Evolutionary conservation across 1,140 invertebrate genomes (phyloP).

Genomic region (Metaphire vulgaris): DNA sequence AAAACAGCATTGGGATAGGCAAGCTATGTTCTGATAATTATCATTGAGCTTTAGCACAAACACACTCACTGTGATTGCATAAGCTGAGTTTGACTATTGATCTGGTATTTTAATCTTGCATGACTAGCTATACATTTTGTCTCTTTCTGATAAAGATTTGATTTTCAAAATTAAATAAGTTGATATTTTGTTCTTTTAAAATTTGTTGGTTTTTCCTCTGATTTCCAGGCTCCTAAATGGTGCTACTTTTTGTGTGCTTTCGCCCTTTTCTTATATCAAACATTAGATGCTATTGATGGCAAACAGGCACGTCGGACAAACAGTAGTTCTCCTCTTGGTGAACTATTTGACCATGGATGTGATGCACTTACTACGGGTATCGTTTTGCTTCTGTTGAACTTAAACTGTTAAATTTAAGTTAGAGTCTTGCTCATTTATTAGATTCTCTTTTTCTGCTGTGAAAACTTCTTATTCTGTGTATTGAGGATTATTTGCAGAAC

Average conservation of each 20-base stretch:
- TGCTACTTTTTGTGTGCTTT: constrained; percentile 81
- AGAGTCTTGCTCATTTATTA: neutral
- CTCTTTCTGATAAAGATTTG: too few relatives aligned
- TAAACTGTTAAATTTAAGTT: too few relatives aligned
- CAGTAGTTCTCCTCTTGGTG: constrained; percentile 84
- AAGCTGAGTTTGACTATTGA: neutral
- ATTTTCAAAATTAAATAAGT: too few relatives aligned
- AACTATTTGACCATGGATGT: constrained; percentile 97
- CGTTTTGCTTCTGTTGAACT: neutral
- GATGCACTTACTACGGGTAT: constrained; percentile 67
- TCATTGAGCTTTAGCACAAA: too few relatives aligned
- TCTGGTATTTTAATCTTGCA: neutral
- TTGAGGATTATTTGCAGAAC: neutral
- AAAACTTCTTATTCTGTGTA: neutral
- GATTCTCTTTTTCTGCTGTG: neutral
- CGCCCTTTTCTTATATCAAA: constrained; percentile 96
- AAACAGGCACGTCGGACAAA: constrained; percentile 93
- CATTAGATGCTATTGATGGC: constrained; percentile 96
- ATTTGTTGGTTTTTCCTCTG: neutral
- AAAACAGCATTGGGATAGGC: too few relatives aligned
- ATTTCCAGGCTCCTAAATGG: constrained; percentile 70
- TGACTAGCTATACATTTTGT: neutral
- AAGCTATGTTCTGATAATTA: too few relatives aligned
- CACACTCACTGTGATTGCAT: too few relatives aligned
- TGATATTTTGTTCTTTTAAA: neutral